phyloP scores from a whole-genome alignment of 2,888 invertebrate genomes.

The Cryptus armator region DNA sequence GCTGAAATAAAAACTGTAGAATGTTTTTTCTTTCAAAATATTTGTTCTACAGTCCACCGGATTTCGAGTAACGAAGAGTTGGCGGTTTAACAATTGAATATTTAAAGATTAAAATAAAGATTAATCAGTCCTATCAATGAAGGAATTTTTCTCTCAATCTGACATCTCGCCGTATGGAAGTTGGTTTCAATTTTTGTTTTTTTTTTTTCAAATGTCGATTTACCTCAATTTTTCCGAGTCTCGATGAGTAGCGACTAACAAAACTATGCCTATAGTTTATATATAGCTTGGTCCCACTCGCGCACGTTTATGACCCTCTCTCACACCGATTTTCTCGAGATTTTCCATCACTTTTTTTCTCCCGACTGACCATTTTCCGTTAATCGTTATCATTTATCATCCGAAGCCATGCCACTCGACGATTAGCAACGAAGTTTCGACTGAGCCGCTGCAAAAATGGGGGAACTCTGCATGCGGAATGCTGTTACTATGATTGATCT shows the following conservation, averaged over 20 bases:
- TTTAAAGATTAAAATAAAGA: not conserved
- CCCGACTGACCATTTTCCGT: not conserved
- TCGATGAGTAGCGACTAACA: not conserved
- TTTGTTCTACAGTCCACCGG: not conserved
- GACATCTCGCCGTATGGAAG: not conserved
- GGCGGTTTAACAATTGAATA: not conserved
- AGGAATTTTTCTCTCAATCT: not conserved
- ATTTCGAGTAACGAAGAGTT: not conserved
- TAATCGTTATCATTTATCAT: constrained; percentile 16
- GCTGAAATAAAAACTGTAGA: not conserved
- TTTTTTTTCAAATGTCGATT: not conserved
- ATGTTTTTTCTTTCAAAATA: not conserved
- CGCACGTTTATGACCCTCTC: not conserved
- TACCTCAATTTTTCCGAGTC: not conserved
- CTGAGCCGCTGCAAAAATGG: constrained; percentile 3
- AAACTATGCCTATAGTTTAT: not conserved
- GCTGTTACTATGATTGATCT: constrained; percentile 22
- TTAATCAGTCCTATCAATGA: not conserved
- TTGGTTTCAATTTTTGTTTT: not conserved
- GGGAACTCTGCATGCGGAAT: constrained; percentile 59
- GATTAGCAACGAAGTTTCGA: constrained; percentile 21
- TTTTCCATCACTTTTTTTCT: not conserved
- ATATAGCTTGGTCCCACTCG: too few species aligned
- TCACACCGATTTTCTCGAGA: not conserved
- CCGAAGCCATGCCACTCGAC: constrained; percentile 6